phyloP scores from a whole-genome alignment of 2,797 vertebrate species.

The Karalla daura region DNA sequence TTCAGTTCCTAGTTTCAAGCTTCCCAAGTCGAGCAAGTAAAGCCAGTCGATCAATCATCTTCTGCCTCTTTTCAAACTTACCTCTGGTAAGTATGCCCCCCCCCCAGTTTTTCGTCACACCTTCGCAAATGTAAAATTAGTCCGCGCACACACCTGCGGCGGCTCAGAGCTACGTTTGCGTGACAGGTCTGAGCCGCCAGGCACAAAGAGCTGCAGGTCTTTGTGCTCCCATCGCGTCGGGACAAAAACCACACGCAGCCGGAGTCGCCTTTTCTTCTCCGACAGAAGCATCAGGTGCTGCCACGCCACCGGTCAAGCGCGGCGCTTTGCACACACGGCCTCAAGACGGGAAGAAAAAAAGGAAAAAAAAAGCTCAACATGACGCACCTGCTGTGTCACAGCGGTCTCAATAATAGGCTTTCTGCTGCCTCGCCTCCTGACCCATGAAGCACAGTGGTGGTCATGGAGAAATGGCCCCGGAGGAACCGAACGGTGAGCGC shows the following conservation, averaged over 20 bases:
- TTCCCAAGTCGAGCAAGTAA: too few relatives aligned
- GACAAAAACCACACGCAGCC: slow-evolving; percentile 25
- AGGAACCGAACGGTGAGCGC: slow-evolving; percentile 16
- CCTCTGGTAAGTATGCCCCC: too few relatives aligned
- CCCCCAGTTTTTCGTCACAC: not conserved
- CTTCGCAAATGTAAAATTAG: not conserved
- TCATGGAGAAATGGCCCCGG: slow-evolving; percentile 32
- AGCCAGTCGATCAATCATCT: too few relatives aligned
- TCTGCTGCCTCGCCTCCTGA: slow-evolving; percentile 12
- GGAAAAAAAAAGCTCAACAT: slow-evolving; percentile 38
- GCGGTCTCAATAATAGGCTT: slow-evolving; percentile 31
- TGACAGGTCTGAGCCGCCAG: not conserved
- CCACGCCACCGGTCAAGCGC: slow-evolving; percentile 50
- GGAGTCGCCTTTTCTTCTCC: slow-evolving; percentile 45
- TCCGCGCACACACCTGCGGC: not conserved
- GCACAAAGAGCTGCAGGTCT: not conserved
- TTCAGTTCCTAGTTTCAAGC: too few relatives aligned
- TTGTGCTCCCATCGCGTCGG: too few relatives aligned
- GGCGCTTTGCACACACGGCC: too few relatives aligned
- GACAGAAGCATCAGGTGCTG: slow-evolving; percentile 37
- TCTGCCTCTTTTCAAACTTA: not conserved
- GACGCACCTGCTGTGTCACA: slow-evolving; percentile 45
- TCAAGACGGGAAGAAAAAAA: too few relatives aligned
- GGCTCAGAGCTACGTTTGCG: too few relatives aligned
- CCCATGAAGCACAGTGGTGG: slow-evolving; percentile 36